These are phyloP conservation scores for Oreochromis tanganicae DNA, from an alignment of 2,113 vertebrate genomes.

Conservation along the genomic window DNA sequence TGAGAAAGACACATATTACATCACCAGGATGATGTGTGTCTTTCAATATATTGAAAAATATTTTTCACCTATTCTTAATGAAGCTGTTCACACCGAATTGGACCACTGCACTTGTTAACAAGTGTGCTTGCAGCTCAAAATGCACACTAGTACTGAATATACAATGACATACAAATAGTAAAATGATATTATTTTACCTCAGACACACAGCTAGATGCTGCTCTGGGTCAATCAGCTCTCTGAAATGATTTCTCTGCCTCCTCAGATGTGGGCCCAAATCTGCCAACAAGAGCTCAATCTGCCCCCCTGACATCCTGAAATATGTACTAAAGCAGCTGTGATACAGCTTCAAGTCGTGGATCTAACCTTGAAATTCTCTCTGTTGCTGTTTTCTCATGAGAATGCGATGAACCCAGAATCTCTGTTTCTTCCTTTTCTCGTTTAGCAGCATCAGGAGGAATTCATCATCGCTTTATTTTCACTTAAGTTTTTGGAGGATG, in stretches of 20 bases:
- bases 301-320: neutral
- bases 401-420: neutral
- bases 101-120: neutral
- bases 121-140: neutral
- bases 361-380: neutral
- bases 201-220: neutral
- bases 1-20: neutral
- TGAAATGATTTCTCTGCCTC: neutral
- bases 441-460: neutral
- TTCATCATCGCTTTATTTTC: neutral
- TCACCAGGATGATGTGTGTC: neutral
- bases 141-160: fast-evolving
- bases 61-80: neutral
- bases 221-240: neutral
- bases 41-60: neutral
- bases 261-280: neutral
- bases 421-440: neutral
- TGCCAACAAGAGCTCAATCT: neutral
- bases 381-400: neutral
- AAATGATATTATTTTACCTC: neutral
- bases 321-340: neutral
- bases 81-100: neutral
- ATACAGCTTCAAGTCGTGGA: neutral
- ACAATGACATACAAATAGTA: neutral
- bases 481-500: neutral